phyloP scores from a whole-genome alignment of 2,888 invertebrate genomes.

The Odontocerum albicorne region DNA sequence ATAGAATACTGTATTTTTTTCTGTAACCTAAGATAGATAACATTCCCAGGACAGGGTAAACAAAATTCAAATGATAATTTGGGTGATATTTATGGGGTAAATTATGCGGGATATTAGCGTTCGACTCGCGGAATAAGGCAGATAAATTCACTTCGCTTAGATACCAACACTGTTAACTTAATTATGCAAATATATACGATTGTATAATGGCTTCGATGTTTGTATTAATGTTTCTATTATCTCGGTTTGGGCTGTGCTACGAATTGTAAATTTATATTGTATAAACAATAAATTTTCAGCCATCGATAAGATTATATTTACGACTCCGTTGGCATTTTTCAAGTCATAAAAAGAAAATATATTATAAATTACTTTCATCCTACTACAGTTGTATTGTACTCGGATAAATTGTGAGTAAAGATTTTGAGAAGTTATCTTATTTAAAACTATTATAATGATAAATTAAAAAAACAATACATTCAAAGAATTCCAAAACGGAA shows the following conservation, averaged over 20 bases:
- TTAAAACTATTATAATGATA: no score
- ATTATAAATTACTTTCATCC: no score
- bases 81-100: constrained; percentile 16
- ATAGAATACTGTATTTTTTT: no score
- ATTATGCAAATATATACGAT: constrained; percentile 8
- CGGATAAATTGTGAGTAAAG: constrained; percentile 6
- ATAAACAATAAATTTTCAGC: no score
- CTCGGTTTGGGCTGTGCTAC: neutral
- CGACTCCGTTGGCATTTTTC: no score
- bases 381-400: no score
- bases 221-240: neutral
- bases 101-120: constrained; percentile 16
- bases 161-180: constrained; percentile 5
- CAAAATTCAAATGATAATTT: constrained; percentile 16
- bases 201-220: neutral
- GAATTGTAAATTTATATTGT: neutral
- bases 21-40: neutral
- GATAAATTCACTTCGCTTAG: constrained; percentile 13
- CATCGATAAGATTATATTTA: no score
- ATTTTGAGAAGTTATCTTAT: no score
- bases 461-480: no score
- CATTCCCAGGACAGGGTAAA: neutral
- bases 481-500: no score
- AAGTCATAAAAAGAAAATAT: no score
- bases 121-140: constrained; percentile 9